Conservation (phyloP, 2,797 vertebrate species). For the Choloepus didactylus region DNA sequence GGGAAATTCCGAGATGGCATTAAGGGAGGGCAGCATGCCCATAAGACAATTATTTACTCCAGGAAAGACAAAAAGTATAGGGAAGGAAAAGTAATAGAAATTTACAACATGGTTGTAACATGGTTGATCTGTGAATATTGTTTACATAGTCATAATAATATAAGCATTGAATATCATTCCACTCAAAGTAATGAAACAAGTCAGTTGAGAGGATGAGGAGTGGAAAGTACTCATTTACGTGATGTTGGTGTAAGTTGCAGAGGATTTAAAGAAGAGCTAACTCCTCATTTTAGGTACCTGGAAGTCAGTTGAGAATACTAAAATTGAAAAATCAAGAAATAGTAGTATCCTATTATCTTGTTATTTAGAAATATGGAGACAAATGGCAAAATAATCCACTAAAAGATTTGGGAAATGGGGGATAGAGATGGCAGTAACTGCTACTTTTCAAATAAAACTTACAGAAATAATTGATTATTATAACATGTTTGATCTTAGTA, state of each 20-base stretch:
- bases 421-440: neutral
- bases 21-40: neutral
- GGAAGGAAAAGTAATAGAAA: neutral
- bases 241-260: neutral
- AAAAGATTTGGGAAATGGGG: neutral
- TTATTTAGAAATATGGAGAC: neutral
- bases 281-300: neutral
- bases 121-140: neutral
- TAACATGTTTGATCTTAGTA: neutral
- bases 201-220: neutral
- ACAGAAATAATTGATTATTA: neutral
- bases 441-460: neutral
- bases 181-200: neutral
- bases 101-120: neutral
- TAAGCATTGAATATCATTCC: neutral
- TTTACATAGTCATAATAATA: neutral
- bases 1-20: neutral
- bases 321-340: neutral
- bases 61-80: neutral
- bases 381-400: neutral
- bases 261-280: neutral
- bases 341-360: neutral
- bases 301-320: neutral
- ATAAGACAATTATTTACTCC: neutral
- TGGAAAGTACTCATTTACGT: neutral